Percentiles rank a stretch among this genome's conserved stretches.
phyloP scores from a whole-genome alignment of 2,888 invertebrate genomes.

The Drosophila siamana region DNA sequence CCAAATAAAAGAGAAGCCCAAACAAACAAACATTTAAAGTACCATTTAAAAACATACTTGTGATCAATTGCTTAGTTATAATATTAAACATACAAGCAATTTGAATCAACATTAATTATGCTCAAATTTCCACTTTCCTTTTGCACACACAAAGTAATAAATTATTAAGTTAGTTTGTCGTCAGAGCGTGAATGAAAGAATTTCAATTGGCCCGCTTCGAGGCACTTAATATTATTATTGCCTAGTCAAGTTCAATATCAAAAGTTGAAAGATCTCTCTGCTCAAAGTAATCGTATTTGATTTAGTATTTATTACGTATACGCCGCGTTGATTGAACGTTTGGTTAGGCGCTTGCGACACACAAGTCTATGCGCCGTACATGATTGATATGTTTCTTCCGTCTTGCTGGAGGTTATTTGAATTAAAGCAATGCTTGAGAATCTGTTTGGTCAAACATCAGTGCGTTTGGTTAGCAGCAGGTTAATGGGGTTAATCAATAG shows the following conservation, averaged over 20 bases:
- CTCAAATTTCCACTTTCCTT: too few relatives aligned
- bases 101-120: too few relatives aligned
- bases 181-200: not conserved
- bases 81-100: too few relatives aligned
- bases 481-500: constrained; percentile 70
- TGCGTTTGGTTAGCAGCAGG: constrained; percentile 50
- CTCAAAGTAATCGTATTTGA: not conserved
- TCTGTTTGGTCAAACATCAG: constrained; percentile 48
- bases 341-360: not conserved
- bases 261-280: not conserved
- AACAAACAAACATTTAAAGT: too few relatives aligned
- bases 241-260: constrained; percentile 1
- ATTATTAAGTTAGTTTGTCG: too few relatives aligned
- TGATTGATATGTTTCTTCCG: constrained; percentile 10
- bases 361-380: not conserved
- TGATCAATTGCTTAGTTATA: too few relatives aligned
- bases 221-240: not conserved
- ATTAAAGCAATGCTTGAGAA: constrained; percentile 53
- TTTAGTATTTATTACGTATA: not conserved
- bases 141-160: not conserved
- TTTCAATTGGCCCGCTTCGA: not conserved
- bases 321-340: constrained; percentile 3
- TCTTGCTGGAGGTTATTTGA: constrained; percentile 12
- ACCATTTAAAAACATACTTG: too few relatives aligned
- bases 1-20: too few relatives aligned